Conservation (phyloP, 2,113 vertebrate species). For the Zosterops borbonicus region DNA sequence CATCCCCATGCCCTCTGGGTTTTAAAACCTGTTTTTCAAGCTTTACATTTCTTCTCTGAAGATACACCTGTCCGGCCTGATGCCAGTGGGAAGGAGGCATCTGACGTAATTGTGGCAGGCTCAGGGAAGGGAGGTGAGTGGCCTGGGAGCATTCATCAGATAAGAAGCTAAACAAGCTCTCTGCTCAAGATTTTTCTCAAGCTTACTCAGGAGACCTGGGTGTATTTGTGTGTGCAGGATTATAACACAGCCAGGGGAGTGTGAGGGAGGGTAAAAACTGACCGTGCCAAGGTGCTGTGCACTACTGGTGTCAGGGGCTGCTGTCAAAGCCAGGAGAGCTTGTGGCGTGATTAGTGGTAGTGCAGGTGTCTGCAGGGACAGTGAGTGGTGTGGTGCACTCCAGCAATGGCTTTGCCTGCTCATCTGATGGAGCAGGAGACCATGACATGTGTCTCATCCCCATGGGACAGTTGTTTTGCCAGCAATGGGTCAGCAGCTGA, state of each 20-base stretch:
- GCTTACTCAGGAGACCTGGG: neutral
- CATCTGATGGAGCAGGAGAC: neutral
- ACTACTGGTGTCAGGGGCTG: neutral
- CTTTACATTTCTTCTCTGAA: conserved; percentile 30
- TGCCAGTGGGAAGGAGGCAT: conserved; percentile 36
- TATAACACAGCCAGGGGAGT: neutral
- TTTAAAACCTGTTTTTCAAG: conserved; percentile 65
- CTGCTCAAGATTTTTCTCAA: conserved; percentile 19
- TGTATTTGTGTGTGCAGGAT: neutral
- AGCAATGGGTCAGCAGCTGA: neutral
- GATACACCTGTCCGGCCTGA: conserved; percentile 43
- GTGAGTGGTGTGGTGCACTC: neutral
- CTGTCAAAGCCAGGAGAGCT: neutral
- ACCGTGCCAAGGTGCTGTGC: neutral
- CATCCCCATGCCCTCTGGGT: conserved; percentile 31
- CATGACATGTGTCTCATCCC: neutral
- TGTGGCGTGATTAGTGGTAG: neutral
- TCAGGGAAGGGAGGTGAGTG: conserved; percentile 22
- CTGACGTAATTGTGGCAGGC: conserved; percentile 12
- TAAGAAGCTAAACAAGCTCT: conserved; percentile 36
- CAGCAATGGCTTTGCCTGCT: neutral
- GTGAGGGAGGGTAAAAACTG: neutral
- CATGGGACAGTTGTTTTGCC: neutral
- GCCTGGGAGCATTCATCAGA: conserved; percentile 14
- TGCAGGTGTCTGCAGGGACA: neutral